Evolutionary conservation across 2,113 vertebrate genomes (phyloP), one percentile per base, ranked within the genome.

Genomic region (Centrocercus urophasianus): DNA sequence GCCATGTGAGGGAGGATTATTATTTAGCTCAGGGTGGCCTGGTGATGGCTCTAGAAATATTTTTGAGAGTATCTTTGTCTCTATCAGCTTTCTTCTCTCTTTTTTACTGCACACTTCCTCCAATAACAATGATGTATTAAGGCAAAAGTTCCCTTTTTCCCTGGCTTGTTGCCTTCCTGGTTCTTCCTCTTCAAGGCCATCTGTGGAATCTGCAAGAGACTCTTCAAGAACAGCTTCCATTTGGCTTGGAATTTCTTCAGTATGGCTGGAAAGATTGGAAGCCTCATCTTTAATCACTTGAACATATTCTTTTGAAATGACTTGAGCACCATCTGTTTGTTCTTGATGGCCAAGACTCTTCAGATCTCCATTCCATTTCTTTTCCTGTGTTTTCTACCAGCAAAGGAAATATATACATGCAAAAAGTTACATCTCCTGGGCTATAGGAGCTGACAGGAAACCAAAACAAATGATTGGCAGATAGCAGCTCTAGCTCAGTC

Each of bases 41-140:
- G 73, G 63, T 40, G 61, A 69, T 1, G 47, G 82, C 19, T 70
- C 13, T 88, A 95, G 32, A 25, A 73, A 40, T n/a, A 92, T 22
- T 91, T 97, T 97, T 40, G 89, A 94, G 52, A 98, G 96, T 30
- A 98, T 92, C 60, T 96, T 94, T 57, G 93, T 97, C 87, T 98
- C 88, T 20, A 97, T 97, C 86, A 97, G 86, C 43, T 82, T 95
- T 54, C 65, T 96, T 43, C 96, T 96, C 78, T 97, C 97, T 57
- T 82, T 78, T 32, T 65, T 48, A 57, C 78, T 95, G 82, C 5
- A 52, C 34, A 88, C 59, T 25, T 22, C 48, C 45, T 85, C 32
- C 21, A 14, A 4, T 67, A 63, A 28, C 12, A 8, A 28, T 20
- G 52, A 22, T 22, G 18, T 5, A 28, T 64, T 78, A 30, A 66